Percentiles rank a stretch among this genome's conserved stretches.
phyloP scores from a whole-genome alignment of 2,113 vertebrate species.

The Periophthalmodon schlosseri region DNA sequence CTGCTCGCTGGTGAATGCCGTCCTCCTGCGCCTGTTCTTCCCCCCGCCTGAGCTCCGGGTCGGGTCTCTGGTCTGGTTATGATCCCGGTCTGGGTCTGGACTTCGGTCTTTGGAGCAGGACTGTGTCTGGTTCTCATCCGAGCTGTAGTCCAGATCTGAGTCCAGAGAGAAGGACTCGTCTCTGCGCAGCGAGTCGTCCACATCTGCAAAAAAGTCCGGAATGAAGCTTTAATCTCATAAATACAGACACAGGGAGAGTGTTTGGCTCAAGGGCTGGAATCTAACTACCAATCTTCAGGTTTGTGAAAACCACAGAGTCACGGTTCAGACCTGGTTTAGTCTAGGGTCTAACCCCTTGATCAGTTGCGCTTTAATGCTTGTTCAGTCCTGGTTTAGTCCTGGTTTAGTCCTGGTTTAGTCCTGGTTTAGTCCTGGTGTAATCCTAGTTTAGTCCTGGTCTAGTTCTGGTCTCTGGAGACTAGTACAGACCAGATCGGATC shows the following conservation, averaged over 20 bases:
- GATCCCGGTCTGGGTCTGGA: constrained; percentile 74
- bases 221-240: not conserved
- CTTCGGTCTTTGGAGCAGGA: constrained; percentile 86
- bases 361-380: no score
- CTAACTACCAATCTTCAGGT: no score
- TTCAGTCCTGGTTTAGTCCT: not conserved
- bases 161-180: constrained; percentile 97
- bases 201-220: constrained; percentile 46
- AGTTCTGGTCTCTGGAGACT: not conserved
- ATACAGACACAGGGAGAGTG: not conserved
- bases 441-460: not conserved
- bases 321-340: not conserved
- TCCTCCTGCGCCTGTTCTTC: constrained; percentile 80
- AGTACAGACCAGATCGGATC: not conserved
- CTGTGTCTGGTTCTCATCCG: constrained; percentile 88
- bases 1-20: constrained; percentile 98
- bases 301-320: not conserved
- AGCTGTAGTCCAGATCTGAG: constrained; percentile 98
- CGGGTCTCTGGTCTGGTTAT: constrained; percentile 73
- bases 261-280: no score
- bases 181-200: constrained; percentile 84
- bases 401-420: not conserved
- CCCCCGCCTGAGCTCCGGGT: constrained; percentile 50
- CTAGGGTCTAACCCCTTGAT: no score
- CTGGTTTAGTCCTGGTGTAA: not conserved